Evolutionary conservation across 1,140 invertebrate species (phyloP), one percentile per base, ranked within the genome.

Genomic region (Drosophila jambulina): DNA sequence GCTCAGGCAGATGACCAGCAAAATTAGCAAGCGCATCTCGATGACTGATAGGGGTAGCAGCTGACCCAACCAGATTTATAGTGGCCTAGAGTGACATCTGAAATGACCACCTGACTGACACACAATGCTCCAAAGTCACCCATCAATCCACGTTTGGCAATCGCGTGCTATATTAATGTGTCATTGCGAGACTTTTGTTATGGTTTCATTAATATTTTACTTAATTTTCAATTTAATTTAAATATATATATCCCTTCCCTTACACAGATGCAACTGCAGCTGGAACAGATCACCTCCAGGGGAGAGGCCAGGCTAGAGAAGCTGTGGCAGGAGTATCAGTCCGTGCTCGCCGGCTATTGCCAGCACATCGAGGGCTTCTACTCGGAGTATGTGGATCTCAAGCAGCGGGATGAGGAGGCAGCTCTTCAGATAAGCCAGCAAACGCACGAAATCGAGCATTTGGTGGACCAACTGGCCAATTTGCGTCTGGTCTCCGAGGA

Each of bases 321-420:
- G 27, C 71, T 93, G 13, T 93, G 92, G 92, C 80, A 88, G 27
- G 84, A 93, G 49, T 93, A 92, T 57, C 92, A 93, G 36, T 43
- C 78, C 2, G 85, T 93, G 12, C 67, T 93, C n/a, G 74, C 85
- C 1, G 88, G 70, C 19, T 93, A 93, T 62, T 84, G 92, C 12
- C 65, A 82, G 23, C 84, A 91, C 58, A 93, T 91, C 8, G 91
- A 93, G 27, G 75, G 80, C 8, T 92, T 92, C 75, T 91, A 93
- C 51, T 58, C 91, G 13, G 92, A 93, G 57, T 93, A 93, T 42
- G 82, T 92, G 23, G 92, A 93, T 53, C 78, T 93, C 5, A 92
- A 92, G 69, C 87, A 93, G 58, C 74, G 80, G 4, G 92, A 93
- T 57, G 91, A 92, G 48, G 91, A 92, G 49, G 85, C 83, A 4